Conservation (phyloP, 2,797 vertebrate genomes). For the Cynodonichthys magdalenae region DNA sequence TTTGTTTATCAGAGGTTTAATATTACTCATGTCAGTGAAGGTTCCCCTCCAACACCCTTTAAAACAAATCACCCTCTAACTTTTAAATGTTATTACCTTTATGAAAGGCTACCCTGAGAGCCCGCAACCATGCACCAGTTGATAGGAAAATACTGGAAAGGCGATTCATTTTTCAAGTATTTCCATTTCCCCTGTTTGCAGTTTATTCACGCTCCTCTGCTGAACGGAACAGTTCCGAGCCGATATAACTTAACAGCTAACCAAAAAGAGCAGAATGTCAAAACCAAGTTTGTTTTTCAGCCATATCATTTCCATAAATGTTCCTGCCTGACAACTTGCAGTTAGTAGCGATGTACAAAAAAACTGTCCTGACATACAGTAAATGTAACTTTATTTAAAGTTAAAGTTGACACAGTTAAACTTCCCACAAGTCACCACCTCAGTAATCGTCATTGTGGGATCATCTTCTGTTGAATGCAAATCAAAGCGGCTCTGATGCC, state of each 20-base stretch:
- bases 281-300: too few species aligned
- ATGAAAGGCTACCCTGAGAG: not conserved
- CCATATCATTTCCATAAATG: not conserved
- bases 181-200: not conserved
- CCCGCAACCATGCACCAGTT: not conserved
- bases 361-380: too few species aligned
- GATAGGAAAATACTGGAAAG: not conserved
- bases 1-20: not conserved
- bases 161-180: not conserved
- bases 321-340: not conserved
- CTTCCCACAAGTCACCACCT: too few species aligned
- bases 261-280: too few species aligned
- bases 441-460: too few species aligned
- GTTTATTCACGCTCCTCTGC: not conserved
- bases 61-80: not conserved
- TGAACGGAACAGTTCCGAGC: not conserved
- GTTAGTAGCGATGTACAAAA: too few species aligned
- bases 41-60: not conserved
- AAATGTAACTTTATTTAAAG: too few species aligned
- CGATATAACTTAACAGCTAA: not conserved
- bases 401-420: too few species aligned
- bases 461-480: too few species aligned
- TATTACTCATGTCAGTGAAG: not conserved
- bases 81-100: not conserved
- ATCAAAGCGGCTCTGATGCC: not conserved